Conservation (phyloP, 2,113 vertebrate species). For the Crotophaga sulcirostris region DNA sequence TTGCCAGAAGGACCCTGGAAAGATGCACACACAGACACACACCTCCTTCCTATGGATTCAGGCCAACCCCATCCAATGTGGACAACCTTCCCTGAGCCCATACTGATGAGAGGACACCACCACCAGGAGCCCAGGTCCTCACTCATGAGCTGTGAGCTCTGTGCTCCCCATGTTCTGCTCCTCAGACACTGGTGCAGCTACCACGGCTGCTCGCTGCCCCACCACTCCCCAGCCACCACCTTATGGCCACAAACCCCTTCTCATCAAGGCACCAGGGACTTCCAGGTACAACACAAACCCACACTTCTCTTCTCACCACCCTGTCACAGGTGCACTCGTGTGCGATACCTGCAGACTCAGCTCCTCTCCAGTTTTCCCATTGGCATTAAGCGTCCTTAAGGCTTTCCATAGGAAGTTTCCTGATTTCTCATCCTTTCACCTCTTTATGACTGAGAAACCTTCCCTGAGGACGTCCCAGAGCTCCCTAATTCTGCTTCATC, state of each 20-base stretch:
- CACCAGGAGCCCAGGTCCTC: accelerated
- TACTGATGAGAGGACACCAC: not conserved
- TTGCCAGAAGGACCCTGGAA: not conserved
- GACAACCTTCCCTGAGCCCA: not conserved
- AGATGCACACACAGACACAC: no score
- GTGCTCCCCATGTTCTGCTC: not conserved
- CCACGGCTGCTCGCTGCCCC: not conserved
- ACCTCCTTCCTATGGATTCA: not conserved
- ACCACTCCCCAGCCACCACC: not conserved
- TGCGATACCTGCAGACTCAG: not conserved
- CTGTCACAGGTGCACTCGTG: accelerated
- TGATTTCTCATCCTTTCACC: not conserved
- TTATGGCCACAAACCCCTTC: not conserved
- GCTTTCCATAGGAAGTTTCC: not conserved
- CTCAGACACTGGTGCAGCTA: not conserved
- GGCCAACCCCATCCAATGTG: not conserved
- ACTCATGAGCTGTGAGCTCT: not conserved
- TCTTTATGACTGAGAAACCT: not conserved
- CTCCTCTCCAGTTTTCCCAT: not conserved
- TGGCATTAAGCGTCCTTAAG: not conserved
- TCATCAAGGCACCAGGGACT: not conserved
- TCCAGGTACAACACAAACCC: not conserved
- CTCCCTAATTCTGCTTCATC: not conserved
- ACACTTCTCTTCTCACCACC: not conserved
- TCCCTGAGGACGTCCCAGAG: not conserved